Base-by-base conservation (phyloP, 2,888 invertebrate genomes). In the Ormia ochracea region DNA sequence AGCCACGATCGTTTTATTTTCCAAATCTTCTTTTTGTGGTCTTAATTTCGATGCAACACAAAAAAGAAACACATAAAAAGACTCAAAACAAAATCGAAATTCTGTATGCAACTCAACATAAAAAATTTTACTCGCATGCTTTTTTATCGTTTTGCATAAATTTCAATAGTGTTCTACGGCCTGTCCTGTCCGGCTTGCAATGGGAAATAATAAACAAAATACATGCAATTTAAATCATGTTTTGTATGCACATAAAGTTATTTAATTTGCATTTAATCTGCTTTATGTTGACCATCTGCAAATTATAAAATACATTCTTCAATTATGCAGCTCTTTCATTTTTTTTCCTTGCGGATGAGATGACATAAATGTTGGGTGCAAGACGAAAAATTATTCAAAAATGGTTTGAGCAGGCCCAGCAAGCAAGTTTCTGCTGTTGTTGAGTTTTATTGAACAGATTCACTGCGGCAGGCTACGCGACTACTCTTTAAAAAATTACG, bases 241-340 rank as follows among this genome's bases (percentile, higher is more conserved):
- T 66, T 54, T 61, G 50, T 70, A 77, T 79, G 70, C 75, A 54
- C 79, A 79, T 75, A 75, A 79, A 66, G 48, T 79, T 72, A 72
- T 79, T 79, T 70, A 66, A 79, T 79, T 79, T 79, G 75, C 79
- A 79, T 79, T 75, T 66, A 79, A 79, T 70, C 75, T 66, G 66
- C 65, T 54, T 56, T 43, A 21, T 43, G 28, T 33, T 63, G 78
- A 65, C 68, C 78, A 74, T 74, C 78, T 79, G 78, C 78, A 79
- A 74, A 74, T 74, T 65, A 66, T 70, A 56, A 75, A 72, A 70
- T 21, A 41, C 17, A 68, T 58, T 65, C 38, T 54, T 45, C 28
- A 45, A 38, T 21, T n/a, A 17, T 50, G 31, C 38, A 45, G 6
- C n/a, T 5, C 12, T 17, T 63, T 31, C 6, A 2, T 6, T 65